Base-by-base conservation (phyloP, 2,888 invertebrate genomes). In the Drosophila tripunctata region DNA sequence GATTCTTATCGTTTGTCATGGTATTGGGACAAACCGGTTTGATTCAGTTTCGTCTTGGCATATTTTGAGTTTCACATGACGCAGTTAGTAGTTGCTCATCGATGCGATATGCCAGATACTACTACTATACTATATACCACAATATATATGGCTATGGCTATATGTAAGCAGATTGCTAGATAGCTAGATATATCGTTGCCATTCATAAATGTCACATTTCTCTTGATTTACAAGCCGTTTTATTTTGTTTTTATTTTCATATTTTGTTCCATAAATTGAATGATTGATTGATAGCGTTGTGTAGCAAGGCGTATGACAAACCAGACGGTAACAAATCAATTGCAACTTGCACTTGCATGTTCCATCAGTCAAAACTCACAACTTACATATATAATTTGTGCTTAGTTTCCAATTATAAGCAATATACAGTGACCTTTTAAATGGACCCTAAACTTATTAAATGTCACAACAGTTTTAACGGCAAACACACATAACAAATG, bases 51-150 rank as follows among this genome's bases (percentile, higher is more conserved):
- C 14, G 33, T 15, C n/a, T 31, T 30, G 45, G 33, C 72, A 62
- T 52, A 69, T 58, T 65, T 71, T n/a, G 51, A 41, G 66, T 44
- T 75, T 75, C 76, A 71, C 66, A 73, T 75, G 75, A 41, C 57
- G n/a, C n/a, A n/a, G n/a, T n/a, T n/a, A 57, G 51, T 65, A 65
- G 7, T 24, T 19, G 47, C 67, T 48, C 67, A 54, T 61, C 60
- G 43, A 60, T 67, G 22, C 40, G 38, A 45, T 62, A 64, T 30
- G 21, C 7, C 31, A 21, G 19, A 50, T 51, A 52, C n/a, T 27
- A 1, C 7, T 8, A 27, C n/a, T 27, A 27, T 7, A 10, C 2
- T 27, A 27, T 27, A 27, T 27, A 27, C 10, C 10, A 10, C n/a
- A n/a, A n/a, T n/a, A 52, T 8, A 22, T 21, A 31, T 47, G 15